Conservation (phyloP, 2,113 vertebrate species). For the Patagioenas fasciata region DNA sequence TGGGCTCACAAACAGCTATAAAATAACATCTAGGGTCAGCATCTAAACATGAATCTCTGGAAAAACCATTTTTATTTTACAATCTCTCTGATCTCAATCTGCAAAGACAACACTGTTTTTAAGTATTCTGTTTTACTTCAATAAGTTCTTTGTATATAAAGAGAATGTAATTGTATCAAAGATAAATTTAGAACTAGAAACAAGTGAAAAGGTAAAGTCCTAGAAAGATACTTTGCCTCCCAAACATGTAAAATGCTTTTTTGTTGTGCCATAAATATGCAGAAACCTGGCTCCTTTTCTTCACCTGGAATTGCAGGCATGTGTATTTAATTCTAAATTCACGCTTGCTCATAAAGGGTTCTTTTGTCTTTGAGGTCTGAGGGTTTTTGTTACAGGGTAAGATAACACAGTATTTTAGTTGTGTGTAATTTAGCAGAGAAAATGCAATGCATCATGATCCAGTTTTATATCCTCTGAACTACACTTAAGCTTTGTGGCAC, state of each 20-base stretch:
- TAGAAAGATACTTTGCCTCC: not conserved
- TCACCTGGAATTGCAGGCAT: not conserved
- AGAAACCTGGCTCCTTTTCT: fast-evolving
- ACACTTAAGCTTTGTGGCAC: not conserved
- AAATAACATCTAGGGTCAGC: not conserved
- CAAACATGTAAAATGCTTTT: not conserved
- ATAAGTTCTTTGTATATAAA: not conserved
- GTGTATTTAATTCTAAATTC: not conserved
- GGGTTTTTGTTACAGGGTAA: fast-evolving
- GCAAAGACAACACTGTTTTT: not conserved
- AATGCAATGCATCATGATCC: not conserved
- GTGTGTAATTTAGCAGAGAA: not conserved
- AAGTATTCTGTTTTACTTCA: not conserved
- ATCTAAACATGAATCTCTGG: not conserved
- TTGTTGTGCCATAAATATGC: not conserved
- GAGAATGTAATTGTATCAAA: not conserved
- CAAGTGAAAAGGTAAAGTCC: not conserved
- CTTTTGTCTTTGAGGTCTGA: not conserved
- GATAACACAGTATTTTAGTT: not conserved
- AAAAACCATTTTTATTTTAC: not conserved
- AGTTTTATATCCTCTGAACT: not conserved
- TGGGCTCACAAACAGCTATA: not conserved
- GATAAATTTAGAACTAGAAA: not conserved
- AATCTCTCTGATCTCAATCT: not conserved
- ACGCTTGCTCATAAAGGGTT: not conserved